Percentiles rank a stretch among this genome's conserved stretches.
Conservation (phyloP, 1,140 invertebrate genomes). For the silkworm (Bombyx mori) region DNA sequence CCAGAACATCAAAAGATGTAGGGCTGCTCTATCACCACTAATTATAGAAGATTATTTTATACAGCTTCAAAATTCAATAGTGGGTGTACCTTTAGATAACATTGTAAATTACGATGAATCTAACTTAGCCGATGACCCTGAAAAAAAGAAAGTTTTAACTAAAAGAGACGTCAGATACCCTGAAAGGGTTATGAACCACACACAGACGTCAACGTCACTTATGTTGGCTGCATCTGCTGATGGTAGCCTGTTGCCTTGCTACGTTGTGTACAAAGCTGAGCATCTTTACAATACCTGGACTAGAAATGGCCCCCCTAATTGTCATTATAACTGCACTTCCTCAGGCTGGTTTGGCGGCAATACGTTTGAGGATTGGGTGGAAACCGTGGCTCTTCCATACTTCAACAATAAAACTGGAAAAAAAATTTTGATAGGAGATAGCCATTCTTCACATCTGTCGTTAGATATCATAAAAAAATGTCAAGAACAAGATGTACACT, state of each 20-base stretch:
- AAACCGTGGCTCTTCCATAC: background rate
- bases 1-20: constrained; percentile 27
- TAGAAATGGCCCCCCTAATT: background rate
- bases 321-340: constrained; percentile 2
- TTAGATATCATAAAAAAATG: background rate
- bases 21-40: constrained; percentile 16
- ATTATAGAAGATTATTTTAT: constrained; percentile 21
- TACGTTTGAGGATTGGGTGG: constrained; percentile 1
- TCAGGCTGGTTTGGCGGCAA: constrained; percentile 1
- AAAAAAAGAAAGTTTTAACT: background rate
- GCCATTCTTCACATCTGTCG: constrained; percentile 2
- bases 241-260: constrained; percentile 1
- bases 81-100: background rate
- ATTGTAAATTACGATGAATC: background rate
- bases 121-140: constrained; percentile 3
- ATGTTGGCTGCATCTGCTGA: background rate
- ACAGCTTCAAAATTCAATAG: constrained; percentile 16
- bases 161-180: background rate
- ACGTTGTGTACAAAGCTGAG: constrained; percentile 4
- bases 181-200: constrained; percentile 2
- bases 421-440: constrained; percentile 2
- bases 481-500: constrained; percentile 4
- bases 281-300: constrained; percentile 3
- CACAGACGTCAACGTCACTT: background rate
- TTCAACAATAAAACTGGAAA: background rate